A percentile compares a stretch with the other conserved stretches of the same genome.
phyloP scores from a whole-genome alignment of 2,113 vertebrate species.

The Gallinago jamesoni region DNA sequence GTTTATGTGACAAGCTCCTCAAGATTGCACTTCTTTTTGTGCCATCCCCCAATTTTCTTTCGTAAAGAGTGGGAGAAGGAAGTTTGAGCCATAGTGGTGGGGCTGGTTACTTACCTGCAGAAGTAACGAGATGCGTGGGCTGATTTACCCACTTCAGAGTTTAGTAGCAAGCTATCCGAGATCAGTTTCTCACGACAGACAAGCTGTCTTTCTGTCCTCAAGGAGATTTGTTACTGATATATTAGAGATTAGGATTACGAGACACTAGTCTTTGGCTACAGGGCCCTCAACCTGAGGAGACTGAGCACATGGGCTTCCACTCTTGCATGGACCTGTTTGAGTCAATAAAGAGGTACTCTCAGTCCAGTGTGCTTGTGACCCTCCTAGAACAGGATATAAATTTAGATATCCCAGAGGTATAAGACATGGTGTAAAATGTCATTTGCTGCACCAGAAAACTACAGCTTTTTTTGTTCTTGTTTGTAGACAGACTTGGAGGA shows the following conservation, averaged over 20 bases:
- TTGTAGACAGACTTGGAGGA: constrained; percentile 91
- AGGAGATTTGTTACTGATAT: neutral
- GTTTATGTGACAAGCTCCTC: neutral
- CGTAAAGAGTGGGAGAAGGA: neutral
- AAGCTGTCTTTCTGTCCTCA: neutral
- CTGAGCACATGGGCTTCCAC: neutral
- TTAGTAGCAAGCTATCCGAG: neutral
- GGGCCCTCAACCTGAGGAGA: neutral
- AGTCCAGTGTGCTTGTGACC: neutral
- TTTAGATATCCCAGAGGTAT: neutral
- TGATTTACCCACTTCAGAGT: neutral
- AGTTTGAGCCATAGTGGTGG: neutral
- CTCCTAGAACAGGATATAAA: neutral
- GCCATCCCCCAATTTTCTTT: neutral
- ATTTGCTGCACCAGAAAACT: neutral
- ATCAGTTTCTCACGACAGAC: neutral
- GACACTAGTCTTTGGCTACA: neutral
- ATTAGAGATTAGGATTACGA: neutral
- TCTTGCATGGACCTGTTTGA: neutral
- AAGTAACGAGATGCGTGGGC: neutral
- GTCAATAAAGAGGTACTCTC: neutral
- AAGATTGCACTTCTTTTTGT: neutral
- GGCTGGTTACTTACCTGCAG: neutral
- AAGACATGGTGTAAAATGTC: neutral
- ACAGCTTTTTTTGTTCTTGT: constrained; percentile 16